phyloP scores from a whole-genome alignment of 2,888 invertebrate genomes.

The Pterostichus madidus region DNA sequence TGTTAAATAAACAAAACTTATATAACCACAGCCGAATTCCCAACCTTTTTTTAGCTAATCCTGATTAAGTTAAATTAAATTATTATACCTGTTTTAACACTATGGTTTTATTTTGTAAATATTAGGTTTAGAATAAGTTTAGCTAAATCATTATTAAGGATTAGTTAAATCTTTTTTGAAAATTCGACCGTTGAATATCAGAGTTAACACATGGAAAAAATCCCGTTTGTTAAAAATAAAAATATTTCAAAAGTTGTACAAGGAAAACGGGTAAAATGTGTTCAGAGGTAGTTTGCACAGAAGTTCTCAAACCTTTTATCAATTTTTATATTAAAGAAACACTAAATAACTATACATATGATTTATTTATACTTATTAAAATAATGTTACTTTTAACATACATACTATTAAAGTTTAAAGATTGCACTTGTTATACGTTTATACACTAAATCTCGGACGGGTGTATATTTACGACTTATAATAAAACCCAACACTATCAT shows the following conservation, averaged over 20 bases:
- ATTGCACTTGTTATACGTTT: slow-evolving; percentile 58
- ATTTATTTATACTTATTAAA: slow-evolving; percentile 10
- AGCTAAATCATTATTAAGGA: too few species aligned
- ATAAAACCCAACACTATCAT: slow-evolving; percentile 37
- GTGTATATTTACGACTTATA: slow-evolving; percentile 37
- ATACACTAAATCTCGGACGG: slow-evolving; percentile 56
- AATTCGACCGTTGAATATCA: too few species aligned
- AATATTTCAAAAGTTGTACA: too few species aligned
- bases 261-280: neutral
- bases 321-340: slow-evolving; percentile 27
- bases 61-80: neutral
- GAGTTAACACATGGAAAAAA: too few species aligned
- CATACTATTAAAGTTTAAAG: slow-evolving; percentile 58
- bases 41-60: too few species aligned
- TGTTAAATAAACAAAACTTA: slow-evolving; percentile 17
- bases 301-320: slow-evolving; percentile 30
- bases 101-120: too few species aligned
- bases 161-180: too few species aligned
- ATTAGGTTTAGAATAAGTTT: too few species aligned
- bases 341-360: slow-evolving; percentile 44
- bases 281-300: slow-evolving; percentile 36
- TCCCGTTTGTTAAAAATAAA: too few species aligned
- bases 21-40: neutral
- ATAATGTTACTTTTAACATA: slow-evolving; percentile 32
- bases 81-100: too few species aligned